Base-by-base conservation (phyloP, 2,888 invertebrate species). In the Pollenia angustigena region DNA sequence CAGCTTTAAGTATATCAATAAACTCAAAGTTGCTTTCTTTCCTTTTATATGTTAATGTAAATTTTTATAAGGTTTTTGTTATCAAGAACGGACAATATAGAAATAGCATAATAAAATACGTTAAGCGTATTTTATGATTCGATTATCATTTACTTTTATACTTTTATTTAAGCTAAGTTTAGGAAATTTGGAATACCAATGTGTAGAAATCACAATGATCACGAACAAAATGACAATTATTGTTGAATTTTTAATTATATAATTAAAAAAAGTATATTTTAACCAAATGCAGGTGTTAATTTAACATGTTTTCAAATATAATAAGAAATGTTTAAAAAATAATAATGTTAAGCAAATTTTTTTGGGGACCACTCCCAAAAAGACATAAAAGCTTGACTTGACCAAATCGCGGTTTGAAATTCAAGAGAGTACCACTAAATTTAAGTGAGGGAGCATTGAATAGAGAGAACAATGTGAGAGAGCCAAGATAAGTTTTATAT, bases 321-420 rank as follows among this genome's bases (percentile, higher is more conserved):
- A 52, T 54, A 44, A 32, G 62, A 60, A 60, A 71, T 81, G 52
- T 58, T 40, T 72, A 54, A 66, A 62, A 76, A 69, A n/a, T 62
- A 32, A 11, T 50, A 58, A 68, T 68, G 11, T 32, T 32, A 32
- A 68, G 18, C 62, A 62, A 54, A 76, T 60, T 71, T 75, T 82
- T 80, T 76, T 42, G 76, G 80, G 81, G 86, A 69, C 88, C 85
- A 87, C 87, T 85, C 88, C 88, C 87, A 88, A 88, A 88, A 83
- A 74, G 60, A 48, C 10, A 75, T 60, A 54, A 84, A 79, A 85
- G 87, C 87, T 87, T 68, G 82, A 72, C 66, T 85, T 81, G 56
- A 84, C 56, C 86, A 85, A 78, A 74, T 69, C 71, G 68, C 48
- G 64, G 42, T 62, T 81, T 16, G 83, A 66, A 50, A 32, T 58